Base-by-base conservation (phyloP, 2,113 vertebrate genomes). In the Ophiodon elongatus region DNA sequence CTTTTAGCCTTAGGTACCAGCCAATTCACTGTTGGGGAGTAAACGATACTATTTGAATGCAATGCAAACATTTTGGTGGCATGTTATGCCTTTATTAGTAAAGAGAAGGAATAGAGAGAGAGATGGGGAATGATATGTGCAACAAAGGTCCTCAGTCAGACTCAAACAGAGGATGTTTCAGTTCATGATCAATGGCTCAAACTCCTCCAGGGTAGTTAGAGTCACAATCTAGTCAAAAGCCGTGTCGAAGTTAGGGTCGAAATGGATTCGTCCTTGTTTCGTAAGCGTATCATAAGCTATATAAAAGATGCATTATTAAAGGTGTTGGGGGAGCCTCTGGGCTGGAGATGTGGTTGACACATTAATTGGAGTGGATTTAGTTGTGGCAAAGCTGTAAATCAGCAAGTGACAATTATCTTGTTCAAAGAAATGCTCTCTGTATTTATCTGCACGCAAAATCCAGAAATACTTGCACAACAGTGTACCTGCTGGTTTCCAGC, bases 21-120 rank as follows among this genome's bases (percentile, higher is more conserved):
- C 57, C 33, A 67, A 73, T 72, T n/a, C 43, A 72, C 50, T 64
- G 64, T 27, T 71, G 13, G 17, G 37, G 57, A 65, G 59, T 37
- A 54, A 31, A 71, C 19, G 59, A 33, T 31, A 21, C n/a, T 67
- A 63, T 62, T 31, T 62, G 6, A 47, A 76, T 37, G 50, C 39
- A 25, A 68, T 9, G 27, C 52, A 66, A n/a, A n/a, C n/a, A n/a
- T n/a, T n/a, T n/a, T n/a, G n/a, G n/a, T n/a, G n/a, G n/a, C n/a
- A 39, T 39, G 47, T 60, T 29, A 15, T n/a, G 19, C 9, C 3
- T 47, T 59, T 60, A 8, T 68, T 39, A 64, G 69, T 23, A 31
- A 57, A 15, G 11, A 73, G 57, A n/a, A 54, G 50, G 8, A n/a
- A 50, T 17, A 50, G 47, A 50, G 45, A 19, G 71, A 13, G 11